These are phyloP conservation scores for Saccopteryx bilineata DNA, from an alignment of 2,113 vertebrate genomes.

Conservation along the genomic window DNA sequence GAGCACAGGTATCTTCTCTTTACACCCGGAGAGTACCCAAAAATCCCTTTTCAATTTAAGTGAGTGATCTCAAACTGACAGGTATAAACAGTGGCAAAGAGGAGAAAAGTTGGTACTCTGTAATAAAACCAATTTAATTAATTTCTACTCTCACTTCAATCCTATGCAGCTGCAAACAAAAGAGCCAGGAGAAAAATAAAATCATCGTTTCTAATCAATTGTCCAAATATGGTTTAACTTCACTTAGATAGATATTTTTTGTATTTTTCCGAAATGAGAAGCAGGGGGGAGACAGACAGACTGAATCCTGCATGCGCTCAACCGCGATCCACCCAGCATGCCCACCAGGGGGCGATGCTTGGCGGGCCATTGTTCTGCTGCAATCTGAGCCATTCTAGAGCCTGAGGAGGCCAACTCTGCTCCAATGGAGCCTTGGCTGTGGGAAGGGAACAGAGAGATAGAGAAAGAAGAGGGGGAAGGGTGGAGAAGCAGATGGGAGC, in stretches of 20 bases:
- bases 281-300: no score
- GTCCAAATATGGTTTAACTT: constrained; percentile 19
- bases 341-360: no score
- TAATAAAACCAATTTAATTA: constrained; percentile 76
- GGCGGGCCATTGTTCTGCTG: no score
- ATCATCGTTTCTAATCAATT: constrained; percentile 16
- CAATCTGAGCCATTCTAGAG: no score
- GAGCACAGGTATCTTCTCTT: constrained; percentile 33
- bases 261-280: no score
- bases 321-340: no score
- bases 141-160: constrained; percentile 74
- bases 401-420: no score
- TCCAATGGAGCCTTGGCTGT: no score
- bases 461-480: no score
- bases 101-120: constrained; percentile 72
- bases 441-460: no score
- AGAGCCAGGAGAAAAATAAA: neutral
- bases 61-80: constrained; percentile 79
- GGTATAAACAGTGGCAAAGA: constrained; percentile 5
- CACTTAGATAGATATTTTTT: neutral
- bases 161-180: constrained; percentile 48
- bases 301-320: no score
- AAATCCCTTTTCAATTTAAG: constrained; percentile 61
- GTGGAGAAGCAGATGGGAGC: no score
- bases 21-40: constrained; percentile 24